phyloP scores from a whole-genome alignment of 2,888 invertebrate species.

The Oscheius sp. region DNA sequence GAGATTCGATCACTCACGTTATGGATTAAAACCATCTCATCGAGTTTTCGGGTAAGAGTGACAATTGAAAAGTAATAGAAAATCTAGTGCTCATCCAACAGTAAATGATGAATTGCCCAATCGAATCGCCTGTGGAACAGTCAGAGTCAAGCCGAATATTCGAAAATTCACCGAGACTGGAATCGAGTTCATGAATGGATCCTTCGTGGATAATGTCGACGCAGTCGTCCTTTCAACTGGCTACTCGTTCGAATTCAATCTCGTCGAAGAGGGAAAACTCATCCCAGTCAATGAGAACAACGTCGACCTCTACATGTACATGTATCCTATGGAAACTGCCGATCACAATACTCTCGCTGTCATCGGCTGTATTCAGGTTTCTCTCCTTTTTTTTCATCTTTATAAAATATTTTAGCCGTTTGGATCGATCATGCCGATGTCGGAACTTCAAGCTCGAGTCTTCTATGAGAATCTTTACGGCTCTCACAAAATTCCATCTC shows the following conservation, averaged over 20 bases:
- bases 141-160: constrained; percentile 57
- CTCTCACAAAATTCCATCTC: constrained; percentile 13
- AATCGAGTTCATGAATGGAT: constrained; percentile 61
- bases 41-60: constrained; percentile 41
- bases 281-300: constrained; percentile 52
- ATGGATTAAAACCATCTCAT: constrained; percentile 71
- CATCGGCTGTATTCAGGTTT: constrained; percentile 72
- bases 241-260: constrained; percentile 71
- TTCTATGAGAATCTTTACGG: constrained; percentile 66
- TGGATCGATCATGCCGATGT: constrained; percentile 73
- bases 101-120: constrained; percentile 73
- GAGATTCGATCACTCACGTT: constrained; percentile 69
- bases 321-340: constrained; percentile 69
- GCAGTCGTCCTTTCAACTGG: constrained; percentile 72
- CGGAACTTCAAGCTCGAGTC: constrained; percentile 73
- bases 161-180: constrained; percentile 57
- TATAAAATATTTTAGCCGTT: constrained; percentile 23
- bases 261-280: constrained; percentile 67
- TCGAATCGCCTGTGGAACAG: constrained; percentile 70
- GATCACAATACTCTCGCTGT: constrained; percentile 72
- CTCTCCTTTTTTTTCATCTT: too few relatives aligned
- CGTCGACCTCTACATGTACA: constrained; percentile 71
- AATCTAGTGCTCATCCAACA: constrained; percentile 54
- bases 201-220: constrained; percentile 55
- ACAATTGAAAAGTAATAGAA: background rate